These are phyloP conservation scores for Zaprionus vittiger DNA, from an alignment of 1,140 invertebrate genomes.

Conservation along the genomic window DNA sequence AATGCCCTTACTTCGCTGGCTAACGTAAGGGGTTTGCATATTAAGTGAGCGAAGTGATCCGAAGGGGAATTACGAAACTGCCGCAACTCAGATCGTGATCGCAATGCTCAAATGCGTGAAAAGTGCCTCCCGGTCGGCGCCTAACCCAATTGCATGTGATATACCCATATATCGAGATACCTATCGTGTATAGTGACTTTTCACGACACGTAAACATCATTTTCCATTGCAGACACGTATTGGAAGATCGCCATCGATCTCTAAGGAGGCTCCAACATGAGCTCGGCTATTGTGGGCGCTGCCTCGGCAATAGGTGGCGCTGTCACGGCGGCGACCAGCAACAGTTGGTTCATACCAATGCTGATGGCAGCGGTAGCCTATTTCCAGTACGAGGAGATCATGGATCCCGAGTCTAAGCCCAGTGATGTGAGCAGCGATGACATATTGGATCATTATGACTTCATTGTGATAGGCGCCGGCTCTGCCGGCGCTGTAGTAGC, in stretches of 20 bases:
- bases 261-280: constrained; percentile 48
- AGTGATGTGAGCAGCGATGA: constrained; percentile 88
- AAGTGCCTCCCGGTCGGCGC: constrained; percentile 39
- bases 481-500: constrained; percentile 97
- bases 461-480: constrained; percentile 96
- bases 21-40: constrained; percentile 48
- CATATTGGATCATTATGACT: constrained; percentile 90
- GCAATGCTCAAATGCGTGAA: constrained; percentile 58
- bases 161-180: constrained; percentile 9
- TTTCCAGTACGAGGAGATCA: constrained; percentile 91
- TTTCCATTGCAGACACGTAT: constrained; percentile 56
- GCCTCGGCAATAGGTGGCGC: constrained; percentile 86
- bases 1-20: constrained; percentile 13
- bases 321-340: constrained; percentile 85
- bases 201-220: constrained; percentile 33
- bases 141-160: constrained; percentile 59
- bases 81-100: constrained; percentile 51
- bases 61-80: constrained; percentile 59
- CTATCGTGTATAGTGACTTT: constrained; percentile 34
- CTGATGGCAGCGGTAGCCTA: constrained; percentile 92
- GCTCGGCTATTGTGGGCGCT: constrained; percentile 85
- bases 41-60: constrained; percentile 27
- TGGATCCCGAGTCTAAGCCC: constrained; percentile 90
- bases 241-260: constrained; percentile 4
- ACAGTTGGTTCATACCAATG: constrained; percentile 91